Base-by-base conservation (phyloP, 2,113 vertebrate species). In the Calypte anna region DNA sequence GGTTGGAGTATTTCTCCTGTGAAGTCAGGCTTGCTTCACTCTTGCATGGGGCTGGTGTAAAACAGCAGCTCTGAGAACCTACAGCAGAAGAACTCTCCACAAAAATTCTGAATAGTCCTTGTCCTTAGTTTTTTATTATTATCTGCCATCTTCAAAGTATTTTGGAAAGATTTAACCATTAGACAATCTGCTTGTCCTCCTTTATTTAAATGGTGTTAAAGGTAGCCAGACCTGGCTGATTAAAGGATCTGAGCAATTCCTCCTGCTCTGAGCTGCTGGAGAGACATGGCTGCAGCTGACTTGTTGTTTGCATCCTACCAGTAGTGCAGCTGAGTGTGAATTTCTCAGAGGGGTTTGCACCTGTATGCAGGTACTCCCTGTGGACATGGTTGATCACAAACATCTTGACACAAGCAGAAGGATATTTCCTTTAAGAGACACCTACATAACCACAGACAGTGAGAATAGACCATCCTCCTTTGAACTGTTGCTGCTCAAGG, bases 291-390 rank as follows among this genome's bases (percentile, higher is more conserved):
- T 74, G 67, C 62, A 90, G 33, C 18, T 85, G 48, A 50, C 14
- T 10, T 9, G 43, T 73, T 27, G 23, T 50, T 72, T 51, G 46
- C 30, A 23, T 79, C 23, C 67, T 64, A 24, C 54, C 43, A 21
- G 14, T 54, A 30, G 28, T 25, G 19, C 68, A 54, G 31, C 53
- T 38, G 57, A 51, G 20, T 23, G 31, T 25, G 43, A 2, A 36
- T 58, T 62, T 61, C 31, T 48, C n/a, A 48, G 80, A 30, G 22
- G 19, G 14, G 16, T 25, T 23, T 72, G 40, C 8, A 9, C 16
- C 9, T 72, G 58, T 5, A 1, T 2, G 2, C 30, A 27, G 0
- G 0, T 38, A 5, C 6, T 48, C 7, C 69, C 7, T 55, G 16
- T 31, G 44, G 31, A 28, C 44, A 4, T 28, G 48, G 12, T 6